These are phyloP conservation scores for Spilogale gracilis DNA, from an alignment of 2,113 vertebrate genomes.

Conservation along the genomic window DNA sequence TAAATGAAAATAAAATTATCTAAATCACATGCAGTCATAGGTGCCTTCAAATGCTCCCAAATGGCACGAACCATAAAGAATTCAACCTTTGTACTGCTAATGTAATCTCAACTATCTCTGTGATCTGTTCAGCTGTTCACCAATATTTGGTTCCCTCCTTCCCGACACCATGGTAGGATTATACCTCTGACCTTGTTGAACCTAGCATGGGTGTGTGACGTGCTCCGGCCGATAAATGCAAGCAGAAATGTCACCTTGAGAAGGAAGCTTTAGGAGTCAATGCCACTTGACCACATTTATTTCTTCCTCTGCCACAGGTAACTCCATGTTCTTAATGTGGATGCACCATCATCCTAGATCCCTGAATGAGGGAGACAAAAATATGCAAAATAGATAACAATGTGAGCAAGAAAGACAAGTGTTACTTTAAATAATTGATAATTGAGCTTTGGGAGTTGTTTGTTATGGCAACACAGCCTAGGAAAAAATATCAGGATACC, in stretches of 20 bases:
- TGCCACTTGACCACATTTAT: neutral
- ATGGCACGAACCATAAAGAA: neutral
- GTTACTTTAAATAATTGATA: neutral
- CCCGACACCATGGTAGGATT: neutral
- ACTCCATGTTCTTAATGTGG: neutral
- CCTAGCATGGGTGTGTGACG: neutral
- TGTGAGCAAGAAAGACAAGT: neutral
- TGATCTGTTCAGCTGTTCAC: neutral
- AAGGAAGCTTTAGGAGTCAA: neutral
- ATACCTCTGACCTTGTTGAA: neutral
- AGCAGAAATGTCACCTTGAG: neutral
- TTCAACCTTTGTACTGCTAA: neutral
- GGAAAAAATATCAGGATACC: neutral
- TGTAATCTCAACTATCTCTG: neutral
- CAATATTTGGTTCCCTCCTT: neutral
- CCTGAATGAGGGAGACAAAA: neutral
- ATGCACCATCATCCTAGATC: neutral
- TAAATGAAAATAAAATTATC: slow-evolving; percentile 38
- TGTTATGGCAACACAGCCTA: neutral
- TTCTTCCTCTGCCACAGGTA: neutral
- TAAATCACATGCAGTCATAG: neutral
- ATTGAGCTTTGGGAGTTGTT: neutral
- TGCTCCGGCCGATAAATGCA: neutral
- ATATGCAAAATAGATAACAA: neutral
- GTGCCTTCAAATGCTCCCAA: neutral